Evolutionary conservation across 2,113 vertebrate genomes (phyloP), one percentile per base, ranked within the genome.

Genomic region (Excalfactoria chinensis): DNA sequence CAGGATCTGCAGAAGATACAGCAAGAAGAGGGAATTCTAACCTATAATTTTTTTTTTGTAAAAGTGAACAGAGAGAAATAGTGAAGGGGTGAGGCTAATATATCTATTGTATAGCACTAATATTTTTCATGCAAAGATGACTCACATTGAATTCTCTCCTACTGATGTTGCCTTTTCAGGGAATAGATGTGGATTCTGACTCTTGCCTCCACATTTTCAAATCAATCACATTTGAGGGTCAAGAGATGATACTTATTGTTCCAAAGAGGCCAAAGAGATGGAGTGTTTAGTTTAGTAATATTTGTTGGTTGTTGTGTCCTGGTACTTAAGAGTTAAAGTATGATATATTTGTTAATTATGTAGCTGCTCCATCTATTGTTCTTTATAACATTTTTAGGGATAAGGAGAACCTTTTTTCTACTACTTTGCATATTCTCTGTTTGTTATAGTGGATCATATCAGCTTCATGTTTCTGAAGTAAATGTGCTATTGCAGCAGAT

Each of bases 381-480:
- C n/a, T n/a, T n/a, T n/a, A n/a, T n/a, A n/a, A n/a, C n/a, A n/a
- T n/a, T n/a, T n/a, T n/a, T n/a, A n/a, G n/a, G n/a, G n/a, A n/a
- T n/a, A n/a, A n/a, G n/a, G n/a, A n/a, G n/a, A n/a, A n/a, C n/a
- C n/a, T n/a, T n/a, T n/a, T n/a, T n/a, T n/a, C n/a, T n/a, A n/a
- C n/a, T n/a, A 3, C 26, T 44, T 13, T 79, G 40, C 9, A 79
- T 51, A 10, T 25, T 4, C 2, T 63, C 41, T 78, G 0, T 60
- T 79, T 25, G 64, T 69, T 4, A 11, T 66, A 26, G 25, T 68
- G 35, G 5, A 34, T 10, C n/a, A 11, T 16, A 11, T 8, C 2
- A 41, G 11, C 10, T 53, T 85, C 35, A 11, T 4, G 23, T 7
- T 28, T 72, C 28, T 78, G 78, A 55, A 51, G 23, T 34, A 9